Evolutionary conservation across 2,888 invertebrate genomes (phyloP).

Genomic region (Cyclophora punctaria): DNA sequence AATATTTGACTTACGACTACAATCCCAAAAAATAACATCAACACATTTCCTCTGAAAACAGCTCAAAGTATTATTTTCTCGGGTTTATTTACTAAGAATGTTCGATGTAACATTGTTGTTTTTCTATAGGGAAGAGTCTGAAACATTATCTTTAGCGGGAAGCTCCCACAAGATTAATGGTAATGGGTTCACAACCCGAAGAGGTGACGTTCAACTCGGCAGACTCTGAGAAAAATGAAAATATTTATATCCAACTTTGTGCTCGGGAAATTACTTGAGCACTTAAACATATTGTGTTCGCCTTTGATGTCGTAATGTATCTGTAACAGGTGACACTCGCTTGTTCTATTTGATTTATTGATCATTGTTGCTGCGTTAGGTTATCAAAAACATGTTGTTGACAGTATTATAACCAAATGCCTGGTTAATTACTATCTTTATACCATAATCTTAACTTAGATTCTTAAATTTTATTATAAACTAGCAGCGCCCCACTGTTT

Average conservation of each 20-base stretch:
- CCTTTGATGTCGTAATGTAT: constrained; percentile 8
- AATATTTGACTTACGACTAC: constrained; percentile 9
- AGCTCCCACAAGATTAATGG: constrained; percentile 56
- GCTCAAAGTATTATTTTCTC: constrained; percentile 16
- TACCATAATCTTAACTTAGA: no score
- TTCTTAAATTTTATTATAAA: no score
- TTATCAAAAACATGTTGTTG: no score
- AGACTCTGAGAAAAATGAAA: constrained; percentile 38
- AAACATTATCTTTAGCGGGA: constrained; percentile 55
- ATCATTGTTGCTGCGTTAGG: no score
- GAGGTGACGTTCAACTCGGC: constrained; percentile 45
- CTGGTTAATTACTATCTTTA: no score
- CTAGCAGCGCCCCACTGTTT: no score
- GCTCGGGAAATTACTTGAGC: constrained; percentile 23
- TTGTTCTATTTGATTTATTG: no score
- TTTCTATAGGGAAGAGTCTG: constrained; percentile 48
- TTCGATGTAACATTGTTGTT: constrained; percentile 45
- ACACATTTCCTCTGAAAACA: constrained; percentile 15
- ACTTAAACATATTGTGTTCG: constrained; percentile 20
- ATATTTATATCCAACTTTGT: constrained; percentile 44
- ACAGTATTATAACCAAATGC: no score
- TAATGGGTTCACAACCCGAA: constrained; percentile 53
- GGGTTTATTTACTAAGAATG: constrained; percentile 35
- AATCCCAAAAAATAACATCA: constrained; percentile 12
- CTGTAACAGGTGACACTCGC: no score